Evolutionary conservation across 64 coral and sea anemone genomes (phyloP).

Genomic region (Orbicella faveolata): DNA sequence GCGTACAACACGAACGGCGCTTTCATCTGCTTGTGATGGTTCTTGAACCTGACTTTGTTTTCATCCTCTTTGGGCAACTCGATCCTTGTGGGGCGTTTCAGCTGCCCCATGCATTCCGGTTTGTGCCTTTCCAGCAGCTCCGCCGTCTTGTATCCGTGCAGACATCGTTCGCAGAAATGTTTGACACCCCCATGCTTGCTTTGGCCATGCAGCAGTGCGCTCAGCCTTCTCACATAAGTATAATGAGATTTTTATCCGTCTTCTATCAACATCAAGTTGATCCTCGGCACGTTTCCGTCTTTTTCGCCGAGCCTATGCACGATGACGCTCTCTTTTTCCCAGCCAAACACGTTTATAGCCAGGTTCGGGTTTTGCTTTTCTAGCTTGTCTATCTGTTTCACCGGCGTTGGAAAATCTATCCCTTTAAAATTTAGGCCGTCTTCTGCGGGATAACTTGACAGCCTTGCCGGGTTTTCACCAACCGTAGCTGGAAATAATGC

Average conservation of each 20-base stretch:
- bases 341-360: background rate
- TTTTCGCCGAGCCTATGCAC: background rate
- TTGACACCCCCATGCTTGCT: background rate
- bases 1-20: background rate
- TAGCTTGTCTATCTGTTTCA: background rate
- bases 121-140: constrained; percentile 9
- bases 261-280: background rate
- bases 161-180: background rate
- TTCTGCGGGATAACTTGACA: background rate
- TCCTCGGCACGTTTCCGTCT: background rate
- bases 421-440: background rate
- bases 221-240: background rate
- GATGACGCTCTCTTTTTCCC: background rate
- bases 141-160: background rate
- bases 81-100: background rate
- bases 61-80: constrained; percentile 21
- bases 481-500: too few relatives aligned
- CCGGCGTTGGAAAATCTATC: background rate
- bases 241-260: background rate
- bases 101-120: background rate
- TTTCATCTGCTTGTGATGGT: constrained; percentile 28
- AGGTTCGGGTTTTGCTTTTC: background rate
- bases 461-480: too few relatives aligned
- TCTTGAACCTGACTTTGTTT: background rate
- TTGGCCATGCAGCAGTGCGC: background rate